These are phyloP conservation scores for Galeopterus variegatus DNA, from an alignment of 2,113 vertebrate genomes.

Conservation along the genomic window DNA sequence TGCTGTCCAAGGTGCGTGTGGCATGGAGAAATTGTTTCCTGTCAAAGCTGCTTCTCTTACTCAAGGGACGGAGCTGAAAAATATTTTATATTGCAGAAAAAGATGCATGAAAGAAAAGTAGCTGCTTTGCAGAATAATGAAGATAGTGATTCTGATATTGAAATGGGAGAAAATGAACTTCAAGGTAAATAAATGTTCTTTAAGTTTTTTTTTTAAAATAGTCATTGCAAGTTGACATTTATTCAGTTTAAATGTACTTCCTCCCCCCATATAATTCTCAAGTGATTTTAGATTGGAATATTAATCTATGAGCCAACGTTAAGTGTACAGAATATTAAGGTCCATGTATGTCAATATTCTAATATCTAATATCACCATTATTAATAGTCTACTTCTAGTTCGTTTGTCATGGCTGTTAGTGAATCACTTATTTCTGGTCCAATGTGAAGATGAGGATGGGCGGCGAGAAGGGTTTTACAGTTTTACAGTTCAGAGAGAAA, in stretches of 20 bases:
- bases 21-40: neutral
- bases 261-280: neutral
- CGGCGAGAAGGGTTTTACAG: neutral
- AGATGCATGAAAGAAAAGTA: slow-evolving; percentile 90
- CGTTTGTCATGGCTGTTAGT: neutral
- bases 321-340: neutral
- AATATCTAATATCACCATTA: neutral
- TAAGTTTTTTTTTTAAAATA: slow-evolving; percentile 12
- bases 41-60: neutral
- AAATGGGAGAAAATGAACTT: slow-evolving; percentile 83
- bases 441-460: neutral
- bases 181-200: slow-evolving; percentile 69
- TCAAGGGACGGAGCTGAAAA: neutral
- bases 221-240: neutral
- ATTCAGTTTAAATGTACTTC: neutral
- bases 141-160: slow-evolving; percentile 93
- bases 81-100: slow-evolving; percentile 87
- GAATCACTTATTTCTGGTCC: neutral
- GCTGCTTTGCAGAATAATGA: slow-evolving; percentile 84
- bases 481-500: neutral
- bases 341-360: neutral
- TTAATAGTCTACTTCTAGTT: neutral
- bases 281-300: neutral
- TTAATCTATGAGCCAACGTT: neutral
- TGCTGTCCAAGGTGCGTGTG: slow-evolving; percentile 91